Evolutionary conservation across 64 coral and sea anemone species (phyloP).

Genomic region (Anthopleura sola): DNA sequence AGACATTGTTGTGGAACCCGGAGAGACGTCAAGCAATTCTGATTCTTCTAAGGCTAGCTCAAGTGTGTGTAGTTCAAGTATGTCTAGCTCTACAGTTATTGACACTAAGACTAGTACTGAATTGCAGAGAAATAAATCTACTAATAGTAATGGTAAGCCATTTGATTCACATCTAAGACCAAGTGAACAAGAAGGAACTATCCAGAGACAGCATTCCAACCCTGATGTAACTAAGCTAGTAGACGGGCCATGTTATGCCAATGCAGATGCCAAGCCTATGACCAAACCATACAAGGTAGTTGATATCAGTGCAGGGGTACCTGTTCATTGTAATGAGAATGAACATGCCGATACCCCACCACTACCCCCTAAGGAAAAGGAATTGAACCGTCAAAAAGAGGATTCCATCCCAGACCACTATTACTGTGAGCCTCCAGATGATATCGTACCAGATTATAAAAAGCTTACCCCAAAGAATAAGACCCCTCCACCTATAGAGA

Average conservation of each 20-base stretch:
- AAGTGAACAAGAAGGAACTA: background rate
- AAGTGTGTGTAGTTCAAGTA: background rate
- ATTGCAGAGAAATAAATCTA: background rate
- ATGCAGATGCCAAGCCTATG: constrained; percentile 33
- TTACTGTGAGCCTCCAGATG: constrained; percentile 59
- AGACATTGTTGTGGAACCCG: constrained; percentile 24
- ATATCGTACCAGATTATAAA: constrained; percentile 24
- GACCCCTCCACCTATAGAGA: background rate
- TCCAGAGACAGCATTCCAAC: background rate
- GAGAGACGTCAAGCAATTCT: constrained; percentile 21
- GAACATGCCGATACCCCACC: constrained; percentile 46
- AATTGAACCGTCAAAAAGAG: constrained; percentile 20
- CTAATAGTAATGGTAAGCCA: background rate
- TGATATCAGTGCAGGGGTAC: constrained; percentile 43
- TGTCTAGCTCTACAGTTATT: background rate
- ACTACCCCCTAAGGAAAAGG: constrained; percentile 55
- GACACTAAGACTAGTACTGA: constrained; percentile 19
- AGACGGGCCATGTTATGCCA: constrained; percentile 23
- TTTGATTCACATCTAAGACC: background rate
- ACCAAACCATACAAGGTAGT: constrained; percentile 65
- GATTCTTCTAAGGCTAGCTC: constrained; percentile 13
- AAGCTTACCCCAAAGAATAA: constrained; percentile 20
- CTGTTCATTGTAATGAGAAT: background rate
- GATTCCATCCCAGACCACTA: constrained; percentile 24
- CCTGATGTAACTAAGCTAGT: background rate